Conservation (phyloP, 1,140 invertebrate species). For the Myzus persicae region DNA sequence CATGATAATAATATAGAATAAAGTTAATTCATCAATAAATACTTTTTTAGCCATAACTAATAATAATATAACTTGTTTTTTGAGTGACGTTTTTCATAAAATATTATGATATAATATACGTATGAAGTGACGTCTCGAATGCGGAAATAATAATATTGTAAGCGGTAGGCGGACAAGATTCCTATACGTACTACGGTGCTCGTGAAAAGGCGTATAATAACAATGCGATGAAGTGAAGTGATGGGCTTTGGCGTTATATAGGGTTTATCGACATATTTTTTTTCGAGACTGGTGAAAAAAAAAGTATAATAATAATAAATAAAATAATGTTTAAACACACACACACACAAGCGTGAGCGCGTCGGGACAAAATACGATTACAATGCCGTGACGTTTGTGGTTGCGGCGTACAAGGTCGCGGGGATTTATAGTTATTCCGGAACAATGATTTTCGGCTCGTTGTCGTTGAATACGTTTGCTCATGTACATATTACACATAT, state of each 20-base stretch:
- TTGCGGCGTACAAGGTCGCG: neutral
- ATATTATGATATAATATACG: neutral
- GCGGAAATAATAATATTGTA: constrained; percentile 1
- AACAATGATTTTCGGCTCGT: constrained; percentile 38
- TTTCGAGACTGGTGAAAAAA: neutral
- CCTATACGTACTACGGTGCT: neutral
- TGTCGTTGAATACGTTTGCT: neutral
- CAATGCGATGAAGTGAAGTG: neutral
- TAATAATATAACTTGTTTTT: neutral
- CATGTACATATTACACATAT: neutral
- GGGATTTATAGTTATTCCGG: constrained; percentile 28
- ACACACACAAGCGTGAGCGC: neutral
- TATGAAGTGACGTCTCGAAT: neutral
- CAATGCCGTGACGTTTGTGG: constrained; percentile 35
- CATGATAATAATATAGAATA: neutral
- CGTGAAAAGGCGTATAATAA: neutral
- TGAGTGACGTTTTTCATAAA: neutral
- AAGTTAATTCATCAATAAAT: neutral
- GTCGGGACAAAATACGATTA: constrained; percentile 21
- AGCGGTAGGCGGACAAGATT: neutral
- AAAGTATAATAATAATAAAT: constrained; percentile 20
- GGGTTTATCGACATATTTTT: constrained; percentile 22
- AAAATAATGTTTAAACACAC: neutral
- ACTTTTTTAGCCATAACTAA: neutral
- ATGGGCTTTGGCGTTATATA: neutral